These are phyloP conservation scores for Burhinus oedicnemus DNA, from an alignment of 2,113 vertebrate genomes.

Conservation along the genomic window DNA sequence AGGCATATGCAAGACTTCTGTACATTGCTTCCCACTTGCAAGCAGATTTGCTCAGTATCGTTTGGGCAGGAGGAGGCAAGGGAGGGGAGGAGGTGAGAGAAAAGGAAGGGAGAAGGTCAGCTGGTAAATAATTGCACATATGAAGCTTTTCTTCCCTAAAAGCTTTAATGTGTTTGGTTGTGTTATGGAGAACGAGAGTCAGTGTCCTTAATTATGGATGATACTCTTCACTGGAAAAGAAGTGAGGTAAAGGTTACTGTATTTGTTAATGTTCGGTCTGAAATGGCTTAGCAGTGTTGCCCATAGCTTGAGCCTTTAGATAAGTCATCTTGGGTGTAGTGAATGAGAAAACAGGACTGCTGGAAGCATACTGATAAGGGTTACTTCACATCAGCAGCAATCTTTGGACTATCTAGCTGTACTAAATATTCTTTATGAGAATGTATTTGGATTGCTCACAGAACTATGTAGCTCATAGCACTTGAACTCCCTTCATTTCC, in stretches of 20 bases:
- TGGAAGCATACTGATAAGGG: constrained; percentile 46
- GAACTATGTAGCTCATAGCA: constrained; percentile 27
- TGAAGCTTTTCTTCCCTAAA: not conserved
- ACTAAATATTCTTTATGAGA: constrained; percentile 66
- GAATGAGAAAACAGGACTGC: constrained; percentile 25
- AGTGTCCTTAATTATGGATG: constrained; percentile 11
- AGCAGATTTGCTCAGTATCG: not conserved
- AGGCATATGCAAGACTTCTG: not conserved
- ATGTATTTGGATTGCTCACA: constrained; percentile 50
- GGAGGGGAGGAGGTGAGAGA: not conserved
- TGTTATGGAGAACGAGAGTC: not conserved
- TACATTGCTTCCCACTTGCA: not conserved
- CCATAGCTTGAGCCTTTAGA: constrained; percentile 4
- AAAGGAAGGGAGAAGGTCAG: not conserved
- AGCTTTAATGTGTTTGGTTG: not conserved
- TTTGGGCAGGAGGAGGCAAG: not conserved
- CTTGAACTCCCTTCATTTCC: constrained; percentile 64
- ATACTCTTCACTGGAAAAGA: not conserved
- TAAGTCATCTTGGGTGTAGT: constrained; percentile 12
- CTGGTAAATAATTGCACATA: not conserved
- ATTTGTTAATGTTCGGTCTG: constrained; percentile 11
- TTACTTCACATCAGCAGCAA: constrained; percentile 19
- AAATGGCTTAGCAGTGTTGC: not conserved
- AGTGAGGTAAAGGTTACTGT: not conserved
- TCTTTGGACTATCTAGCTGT: constrained; percentile 43